Base-by-base conservation (phyloP, 2,888 invertebrate genomes). In the Nomada lathburiana region DNA sequence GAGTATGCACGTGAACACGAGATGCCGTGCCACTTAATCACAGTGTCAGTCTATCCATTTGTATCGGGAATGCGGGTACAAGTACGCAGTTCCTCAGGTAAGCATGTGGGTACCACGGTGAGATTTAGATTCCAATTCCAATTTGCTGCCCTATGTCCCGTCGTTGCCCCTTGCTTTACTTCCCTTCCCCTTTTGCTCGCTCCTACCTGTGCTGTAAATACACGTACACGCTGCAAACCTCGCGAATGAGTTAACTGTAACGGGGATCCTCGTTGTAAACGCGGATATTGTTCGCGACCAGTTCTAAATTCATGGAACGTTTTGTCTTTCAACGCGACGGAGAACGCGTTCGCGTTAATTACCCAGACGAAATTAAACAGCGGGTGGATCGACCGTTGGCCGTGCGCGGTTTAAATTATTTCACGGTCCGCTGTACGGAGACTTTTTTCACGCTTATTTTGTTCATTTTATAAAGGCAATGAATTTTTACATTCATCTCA, bases 41-140 rank as follows among this genome's bases (percentile, higher is more conserved):
- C 76, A 20, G 80, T 74, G 86, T 83, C 86, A 68, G 82, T 80
- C 70, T 72, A 64, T 87, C 73, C 78, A 79, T 82, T 84, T 84
- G 80, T 76, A 80, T 84, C 62, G 76, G 73, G 88, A 88, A 87
- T 87, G 88, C 86, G 88, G 86, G 84, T 88, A 79, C 76, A 84
- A 80, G 70, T 75, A 77, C 76, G 59, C 60, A 73, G 82, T 74
- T 72, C 71, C 77, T 79, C 77, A 76, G 77, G 70, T 75, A 60
- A 72, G 75, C 65, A 82, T 84, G 80, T 78, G 86, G 87, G 88
- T 76, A 83, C 65, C 63, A 62, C 23, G 73, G 68, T 70, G 80
- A 82, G 88, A 88, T 88, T 87, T 88, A 88, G 82, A 88, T 88
- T 87, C 82, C 80, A 64, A 63, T 70, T 86, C 79, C 80, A 86